Evolutionary conservation across 2,113 vertebrate species (phyloP).

Genomic region (Xenus cinereus): DNA sequence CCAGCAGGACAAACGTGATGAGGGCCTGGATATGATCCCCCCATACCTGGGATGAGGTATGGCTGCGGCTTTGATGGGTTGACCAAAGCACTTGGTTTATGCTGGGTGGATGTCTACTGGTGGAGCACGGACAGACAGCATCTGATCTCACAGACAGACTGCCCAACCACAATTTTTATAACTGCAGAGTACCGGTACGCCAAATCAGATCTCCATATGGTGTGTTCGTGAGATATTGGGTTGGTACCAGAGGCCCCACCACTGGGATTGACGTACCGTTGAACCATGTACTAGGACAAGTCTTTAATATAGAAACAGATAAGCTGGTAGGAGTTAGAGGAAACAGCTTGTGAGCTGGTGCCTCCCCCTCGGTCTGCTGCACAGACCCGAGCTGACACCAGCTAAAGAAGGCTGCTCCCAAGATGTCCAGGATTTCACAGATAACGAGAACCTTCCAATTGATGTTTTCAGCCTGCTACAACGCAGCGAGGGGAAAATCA

Average conservation of each 20-base stretch:
- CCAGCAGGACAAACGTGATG: not conserved
- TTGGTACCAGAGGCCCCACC: not conserved
- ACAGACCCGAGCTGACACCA: not conserved
- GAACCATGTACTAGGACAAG: not conserved
- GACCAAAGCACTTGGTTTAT: not conserved
- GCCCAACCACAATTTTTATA: not conserved
- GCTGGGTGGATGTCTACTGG: not conserved
- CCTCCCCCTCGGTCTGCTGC: not conserved
- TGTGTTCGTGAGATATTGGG: not conserved
- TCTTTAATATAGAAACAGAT: not conserved
- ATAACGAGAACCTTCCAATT: not conserved
- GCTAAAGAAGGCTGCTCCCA: not conserved
- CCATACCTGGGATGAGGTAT: too few species aligned
- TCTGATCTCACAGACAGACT: not conserved
- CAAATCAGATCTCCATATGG: fast-evolving
- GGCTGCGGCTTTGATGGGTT: not conserved
- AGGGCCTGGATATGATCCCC: not conserved
- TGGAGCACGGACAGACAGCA: not conserved
- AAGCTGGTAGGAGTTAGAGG: not conserved
- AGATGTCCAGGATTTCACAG: not conserved
- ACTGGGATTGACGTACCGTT: not conserved
- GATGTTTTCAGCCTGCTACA: not conserved
- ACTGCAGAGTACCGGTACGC: not conserved
- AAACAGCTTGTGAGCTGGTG: not conserved
- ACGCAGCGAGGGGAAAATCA: not conserved